Percentiles rank a stretch among this genome's conserved stretches.
phyloP scores from a whole-genome alignment of 2,888 invertebrate genomes.

The Caenorhabditis angaria region DNA sequence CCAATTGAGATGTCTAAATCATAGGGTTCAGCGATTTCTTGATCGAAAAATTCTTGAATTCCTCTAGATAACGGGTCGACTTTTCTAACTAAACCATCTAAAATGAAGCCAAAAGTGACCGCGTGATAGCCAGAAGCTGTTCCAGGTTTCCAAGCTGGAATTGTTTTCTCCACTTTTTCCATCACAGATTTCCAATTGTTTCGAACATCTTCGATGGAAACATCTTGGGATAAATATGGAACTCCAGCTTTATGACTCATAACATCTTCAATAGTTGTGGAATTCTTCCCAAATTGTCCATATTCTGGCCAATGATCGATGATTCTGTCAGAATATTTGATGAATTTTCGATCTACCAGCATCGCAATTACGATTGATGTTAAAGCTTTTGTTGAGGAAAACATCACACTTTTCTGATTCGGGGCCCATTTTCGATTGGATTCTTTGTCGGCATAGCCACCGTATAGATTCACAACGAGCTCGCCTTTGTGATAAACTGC shows the following conservation, averaged over 20 bases:
- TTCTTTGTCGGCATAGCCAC: slow-evolving; percentile 73
- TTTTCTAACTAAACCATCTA: slow-evolving; percentile 54
- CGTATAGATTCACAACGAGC: slow-evolving; percentile 74
- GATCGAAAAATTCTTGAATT: slow-evolving; percentile 67
- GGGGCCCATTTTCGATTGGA: slow-evolving; percentile 71
- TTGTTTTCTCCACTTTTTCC: slow-evolving; percentile 70
- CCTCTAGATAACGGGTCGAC: slow-evolving; percentile 56
- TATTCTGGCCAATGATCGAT: slow-evolving; percentile 74
- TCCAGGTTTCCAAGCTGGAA: slow-evolving; percentile 71
- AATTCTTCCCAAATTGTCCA: slow-evolving; percentile 73
- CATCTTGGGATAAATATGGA: slow-evolving; percentile 63
- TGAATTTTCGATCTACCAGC: slow-evolving; percentile 73
- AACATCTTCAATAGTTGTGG: slow-evolving; percentile 73
- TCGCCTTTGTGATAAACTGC: slow-evolving; percentile 73
- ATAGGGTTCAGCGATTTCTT: slow-evolving; percentile 61
- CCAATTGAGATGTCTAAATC: slow-evolving; percentile 62
- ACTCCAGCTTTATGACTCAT: slow-evolving; percentile 73
- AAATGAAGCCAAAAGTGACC: slow-evolving; percentile 72
- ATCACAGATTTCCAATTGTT: slow-evolving; percentile 22
- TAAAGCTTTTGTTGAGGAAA: slow-evolving; percentile 72
- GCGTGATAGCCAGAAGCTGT: slow-evolving; percentile 73
- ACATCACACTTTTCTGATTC: slow-evolving; percentile 72
- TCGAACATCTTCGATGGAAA: slow-evolving; percentile 32
- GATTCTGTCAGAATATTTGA: slow-evolving; percentile 72
- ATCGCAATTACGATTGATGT: slow-evolving; percentile 61